These are phyloP conservation scores for Chionomys nivalis DNA, from an alignment of 2,113 vertebrate genomes.

Conservation along the genomic window DNA sequence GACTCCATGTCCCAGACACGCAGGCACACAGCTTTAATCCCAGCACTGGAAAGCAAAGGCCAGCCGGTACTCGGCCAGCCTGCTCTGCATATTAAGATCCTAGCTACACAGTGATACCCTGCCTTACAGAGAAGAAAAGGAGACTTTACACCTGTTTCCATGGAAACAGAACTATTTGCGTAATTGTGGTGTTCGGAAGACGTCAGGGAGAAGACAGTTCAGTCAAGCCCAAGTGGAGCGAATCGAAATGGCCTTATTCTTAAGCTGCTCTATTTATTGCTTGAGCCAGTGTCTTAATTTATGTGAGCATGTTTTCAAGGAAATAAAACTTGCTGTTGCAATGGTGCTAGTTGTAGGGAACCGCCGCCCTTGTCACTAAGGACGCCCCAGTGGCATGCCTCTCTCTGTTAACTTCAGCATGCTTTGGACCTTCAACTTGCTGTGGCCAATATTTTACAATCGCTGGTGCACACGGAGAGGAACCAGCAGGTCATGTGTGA, in stretches of 20 bases:
- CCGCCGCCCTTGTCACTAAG: neutral
- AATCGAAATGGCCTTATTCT: neutral
- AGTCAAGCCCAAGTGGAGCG: neutral
- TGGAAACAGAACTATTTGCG: neutral
- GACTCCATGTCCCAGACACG: neutral
- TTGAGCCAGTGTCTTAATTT: neutral
- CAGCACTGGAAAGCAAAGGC: neutral
- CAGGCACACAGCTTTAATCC: neutral
- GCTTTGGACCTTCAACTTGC: constrained; percentile 96
- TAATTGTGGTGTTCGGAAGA: neutral
- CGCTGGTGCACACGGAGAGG: constrained; percentile 94
- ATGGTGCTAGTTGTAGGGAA: neutral
- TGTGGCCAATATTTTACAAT: constrained; percentile 95
- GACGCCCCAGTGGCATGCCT: neutral
- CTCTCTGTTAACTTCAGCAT: constrained; percentile 87
- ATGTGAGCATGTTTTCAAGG: neutral
- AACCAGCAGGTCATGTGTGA: constrained; percentile 99
- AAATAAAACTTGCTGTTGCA: neutral
- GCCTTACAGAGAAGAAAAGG: neutral
- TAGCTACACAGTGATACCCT: neutral
- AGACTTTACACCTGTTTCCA: neutral
- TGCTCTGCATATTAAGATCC: neutral
- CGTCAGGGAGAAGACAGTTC: neutral
- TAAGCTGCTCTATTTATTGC: neutral
- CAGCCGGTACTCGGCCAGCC: neutral